phyloP scores from a whole-genome alignment of 2,797 vertebrate species.

The Enoplosus armatus region DNA sequence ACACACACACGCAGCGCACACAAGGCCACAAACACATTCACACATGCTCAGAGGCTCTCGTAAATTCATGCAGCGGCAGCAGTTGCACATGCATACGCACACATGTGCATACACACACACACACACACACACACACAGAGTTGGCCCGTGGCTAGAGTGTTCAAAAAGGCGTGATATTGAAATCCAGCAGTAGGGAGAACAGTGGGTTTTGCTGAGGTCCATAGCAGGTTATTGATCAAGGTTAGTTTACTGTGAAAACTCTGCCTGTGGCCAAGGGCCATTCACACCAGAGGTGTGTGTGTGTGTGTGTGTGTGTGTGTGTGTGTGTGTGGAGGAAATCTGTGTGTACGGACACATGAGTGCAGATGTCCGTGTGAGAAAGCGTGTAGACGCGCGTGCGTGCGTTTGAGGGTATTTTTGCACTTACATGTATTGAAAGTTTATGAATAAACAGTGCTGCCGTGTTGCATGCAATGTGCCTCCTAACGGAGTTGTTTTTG shows the following conservation, averaged over 20 bases:
- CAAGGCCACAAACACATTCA: constrained; percentile 63
- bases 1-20: constrained; percentile 45
- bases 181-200: constrained; percentile 83
- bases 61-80: constrained; percentile 71
- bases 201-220: constrained; percentile 83
- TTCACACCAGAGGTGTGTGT: constrained; percentile 65
- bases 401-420: constrained; percentile 29
- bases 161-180: constrained; percentile 88
- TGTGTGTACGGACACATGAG: constrained; percentile 30
- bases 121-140: constrained; percentile 54
- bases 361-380: constrained; percentile 29
- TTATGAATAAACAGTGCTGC: constrained; percentile 31
- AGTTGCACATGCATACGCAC: constrained; percentile 46
- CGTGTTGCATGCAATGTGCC: not conserved
- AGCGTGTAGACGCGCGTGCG: constrained; percentile 20
- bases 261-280: constrained; percentile 80
- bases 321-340: constrained; percentile 4
- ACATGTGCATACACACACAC: constrained; percentile 10
- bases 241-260: constrained; percentile 85
- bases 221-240: constrained; percentile 89
- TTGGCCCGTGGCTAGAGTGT: constrained; percentile 84
- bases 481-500: not conserved
- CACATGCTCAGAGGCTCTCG: constrained; percentile 63
- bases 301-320: constrained; percentile 7
- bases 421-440: constrained; percentile 17